Base-by-base conservation (phyloP, 2,113 vertebrate genomes). In the Oryzias woworae region DNA sequence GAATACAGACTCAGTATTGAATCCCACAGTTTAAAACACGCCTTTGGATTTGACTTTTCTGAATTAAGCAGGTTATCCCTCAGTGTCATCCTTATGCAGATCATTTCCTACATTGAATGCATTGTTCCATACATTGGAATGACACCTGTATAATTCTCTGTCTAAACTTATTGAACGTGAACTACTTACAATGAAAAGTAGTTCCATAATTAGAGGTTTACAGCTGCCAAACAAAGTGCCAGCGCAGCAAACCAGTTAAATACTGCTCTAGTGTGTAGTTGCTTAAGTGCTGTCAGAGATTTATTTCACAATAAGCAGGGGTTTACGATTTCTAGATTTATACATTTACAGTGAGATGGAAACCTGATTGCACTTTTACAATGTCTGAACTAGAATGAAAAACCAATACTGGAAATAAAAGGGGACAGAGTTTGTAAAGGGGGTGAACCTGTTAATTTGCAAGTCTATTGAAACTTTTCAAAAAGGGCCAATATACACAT, bases 301-400 rank as follows among this genome's bases (percentile, higher is more conserved):
- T 77, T 84, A 86, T 79, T 62, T 71, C 65, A 72, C 71, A 78
- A 70, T 63, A 58, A 68, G 45, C 36, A 60, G 14, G 24, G 49
- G 28, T 82, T 83, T 83, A 84, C 83, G 82, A 75, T 82, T 69
- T 69, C 80, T 75, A 68, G 70, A 89, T 88, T 79, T 83, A 82
- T 82, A 68, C 50, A 61, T 54, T 62, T 43, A 46, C 58, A 73
- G 49, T 73, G 61, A 65, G 78, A 69, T 44, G 50, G 47, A 75
- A 78, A 70, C 58, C 70, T 61, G 56, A 80, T 66, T 69, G 73
- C 44, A 42, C 17, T 81, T 82, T 83, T 75, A 74, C 57, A 81
- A 58, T 36, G 16, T 77, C 24, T 56, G 53, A 53, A 75, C 71
- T 72, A 58, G 68, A 78, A 67, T 64, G 53, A 71, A 73, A 75